Evolutionary conservation across 2,888 invertebrate genomes (phyloP), one percentile per base, ranked within the genome.

Genomic region (Embidobia sp.): DNA sequence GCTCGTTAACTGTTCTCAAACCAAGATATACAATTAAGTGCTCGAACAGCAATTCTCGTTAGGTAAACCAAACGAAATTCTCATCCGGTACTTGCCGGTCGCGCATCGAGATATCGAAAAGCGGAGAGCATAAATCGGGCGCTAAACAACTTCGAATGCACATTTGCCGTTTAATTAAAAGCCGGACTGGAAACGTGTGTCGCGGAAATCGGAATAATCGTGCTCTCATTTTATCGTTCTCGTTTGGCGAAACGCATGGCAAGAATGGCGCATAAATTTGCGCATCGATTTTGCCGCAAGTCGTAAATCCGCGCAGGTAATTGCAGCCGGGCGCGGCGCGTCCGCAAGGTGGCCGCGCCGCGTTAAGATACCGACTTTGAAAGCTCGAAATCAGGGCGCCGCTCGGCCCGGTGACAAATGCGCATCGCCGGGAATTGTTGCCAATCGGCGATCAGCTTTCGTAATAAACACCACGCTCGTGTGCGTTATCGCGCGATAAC

Each of bases 401-500:
- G 13, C 22, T 51, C 42, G 31, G 26, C 13, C 11, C n/a, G 22
- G 16, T 55, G 46, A 66, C 66, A 49, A 69, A 69, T 69, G 31
- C 31, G 22, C 31, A 59, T 59, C 40, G 7, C 31, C 7, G 18
- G 27, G n/a, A 6, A 46, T 40, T 22, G 72, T 49, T 57, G 55
- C 73, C 42, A 57, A 64, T 64, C 55, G 31, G 5, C 27, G 44
- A 64, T 49, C 57, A 35, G 27, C 35, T 18, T 42, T 29, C 10
- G 44, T 29, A 67, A 74, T 74, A 61, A 74, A 67, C 61, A 46
- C 31, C 5, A 46, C 18, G 49, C 40, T 19, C 16, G 26, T 26
- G 18, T 15, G 29, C 49, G 74, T 61, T 67, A 67, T 61, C 74
- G 29, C 27, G 29, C 66, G 61, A 67, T 57, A 64, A 73, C 48